Percentiles rank a stretch among this genome's conserved stretches.
Conservation (phyloP, 2,888 invertebrate genomes). For the Dendrolimus houi region DNA sequence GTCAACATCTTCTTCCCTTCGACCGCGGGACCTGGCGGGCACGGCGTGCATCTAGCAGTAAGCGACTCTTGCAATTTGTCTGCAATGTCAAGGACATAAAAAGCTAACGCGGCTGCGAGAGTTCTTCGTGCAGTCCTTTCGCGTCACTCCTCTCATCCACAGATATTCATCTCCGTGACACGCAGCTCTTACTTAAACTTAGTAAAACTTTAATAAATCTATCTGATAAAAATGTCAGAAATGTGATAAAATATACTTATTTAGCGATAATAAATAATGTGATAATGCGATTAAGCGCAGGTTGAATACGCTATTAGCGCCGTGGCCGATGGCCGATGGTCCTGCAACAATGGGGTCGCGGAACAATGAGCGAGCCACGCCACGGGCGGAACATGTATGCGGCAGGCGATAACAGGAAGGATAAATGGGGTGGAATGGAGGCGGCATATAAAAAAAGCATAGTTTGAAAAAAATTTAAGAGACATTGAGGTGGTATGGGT, state of each 20-base stretch:
- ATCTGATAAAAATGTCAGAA: neutral
- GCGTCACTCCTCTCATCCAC: too few species aligned
- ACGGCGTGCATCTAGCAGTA: too few species aligned
- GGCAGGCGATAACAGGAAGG: neutral
- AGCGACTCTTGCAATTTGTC: too few species aligned
- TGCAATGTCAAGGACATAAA: too few species aligned
- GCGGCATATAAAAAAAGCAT: neutral
- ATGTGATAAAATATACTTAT: neutral
- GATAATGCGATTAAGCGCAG: neutral
- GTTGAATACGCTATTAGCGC: conserved; percentile 27
- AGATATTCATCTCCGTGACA: too few species aligned
- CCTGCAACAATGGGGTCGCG: conserved; percentile 15
- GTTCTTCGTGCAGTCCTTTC: too few species aligned
- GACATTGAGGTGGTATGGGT: too few species aligned
- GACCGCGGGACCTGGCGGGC: too few species aligned
- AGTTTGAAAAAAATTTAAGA: neutral
- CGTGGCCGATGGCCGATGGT: conserved; percentile 28
- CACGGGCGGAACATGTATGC: conserved; percentile 19
- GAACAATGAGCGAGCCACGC: conserved; percentile 35
- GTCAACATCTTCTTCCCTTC: too few species aligned
- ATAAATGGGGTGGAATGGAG: neutral
- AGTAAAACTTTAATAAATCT: too few species aligned
- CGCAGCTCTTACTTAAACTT: too few species aligned
- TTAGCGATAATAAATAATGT: neutral
- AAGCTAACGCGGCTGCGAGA: too few species aligned